These are phyloP conservation scores for Damaliscus lunatus DNA, from an alignment of 2,113 vertebrate species.

Conservation along the genomic window DNA sequence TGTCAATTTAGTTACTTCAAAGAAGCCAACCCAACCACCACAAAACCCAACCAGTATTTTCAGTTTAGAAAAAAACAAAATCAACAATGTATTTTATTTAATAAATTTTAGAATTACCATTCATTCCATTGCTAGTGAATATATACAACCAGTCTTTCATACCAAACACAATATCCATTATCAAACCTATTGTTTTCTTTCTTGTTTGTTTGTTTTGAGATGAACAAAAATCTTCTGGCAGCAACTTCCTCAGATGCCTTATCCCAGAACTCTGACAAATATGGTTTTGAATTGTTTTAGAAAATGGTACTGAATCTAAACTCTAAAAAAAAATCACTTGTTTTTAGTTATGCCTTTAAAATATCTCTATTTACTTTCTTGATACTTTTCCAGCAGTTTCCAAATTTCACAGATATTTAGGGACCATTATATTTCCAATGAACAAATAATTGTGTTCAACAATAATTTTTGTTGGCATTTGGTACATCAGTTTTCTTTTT, in stretches of 20 bases:
- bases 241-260: background rate
- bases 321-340: background rate
- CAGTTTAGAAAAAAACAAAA: background rate
- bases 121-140: background rate
- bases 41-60: background rate
- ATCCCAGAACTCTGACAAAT: background rate
- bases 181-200: background rate
- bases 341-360: slow-evolving; percentile 12
- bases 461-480: background rate
- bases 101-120: slow-evolving; percentile 4
- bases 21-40: background rate
- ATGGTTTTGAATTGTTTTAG: slow-evolving; percentile 28
- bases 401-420: background rate
- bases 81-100: background rate
- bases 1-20: slow-evolving; percentile 12
- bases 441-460: background rate
- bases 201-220: background rate
- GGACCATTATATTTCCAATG: slow-evolving; percentile 2
- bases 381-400: background rate
- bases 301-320: slow-evolving; percentile 13
- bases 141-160: background rate
- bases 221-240: background rate
- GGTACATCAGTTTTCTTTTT: background rate
- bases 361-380: background rate
- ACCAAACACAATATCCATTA: background rate